phyloP scores from a whole-genome alignment of 2,888 invertebrate species.

The Capitulum mitella region DNA sequence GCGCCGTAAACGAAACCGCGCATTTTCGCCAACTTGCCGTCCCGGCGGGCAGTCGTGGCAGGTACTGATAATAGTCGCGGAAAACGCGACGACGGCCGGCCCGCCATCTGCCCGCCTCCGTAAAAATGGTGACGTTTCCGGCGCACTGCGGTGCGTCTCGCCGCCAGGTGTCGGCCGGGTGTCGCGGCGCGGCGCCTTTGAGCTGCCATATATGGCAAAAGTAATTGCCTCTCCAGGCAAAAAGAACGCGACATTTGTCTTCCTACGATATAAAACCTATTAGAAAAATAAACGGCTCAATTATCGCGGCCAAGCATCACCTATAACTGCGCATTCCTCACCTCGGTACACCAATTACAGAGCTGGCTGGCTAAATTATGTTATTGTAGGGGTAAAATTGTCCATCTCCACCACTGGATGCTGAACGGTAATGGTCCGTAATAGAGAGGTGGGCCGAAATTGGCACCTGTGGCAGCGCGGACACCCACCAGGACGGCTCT shows the following conservation, averaged over 20 bases:
- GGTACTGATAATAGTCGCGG: not conserved
- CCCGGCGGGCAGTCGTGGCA: not conserved
- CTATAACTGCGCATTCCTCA: constrained; percentile 15
- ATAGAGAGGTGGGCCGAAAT: constrained; percentile 17
- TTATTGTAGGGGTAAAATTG: constrained; percentile 22
- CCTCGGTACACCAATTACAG: constrained; percentile 14
- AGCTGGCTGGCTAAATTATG: not conserved
- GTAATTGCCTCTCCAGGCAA: constrained; percentile 6
- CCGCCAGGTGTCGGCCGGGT: not conserved
- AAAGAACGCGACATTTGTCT: constrained; percentile 23
- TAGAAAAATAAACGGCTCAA: constrained; percentile 24
- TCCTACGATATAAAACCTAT: constrained; percentile 21
- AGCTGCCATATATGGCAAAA: constrained; percentile 21
- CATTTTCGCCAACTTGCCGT: not conserved
- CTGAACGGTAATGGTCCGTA: not conserved
- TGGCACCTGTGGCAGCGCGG: not conserved
- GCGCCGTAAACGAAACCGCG: not conserved
- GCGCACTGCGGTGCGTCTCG: not conserved
- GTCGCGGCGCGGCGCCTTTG: constrained; percentile 9
- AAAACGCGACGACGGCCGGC: not conserved
- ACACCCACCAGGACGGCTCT: not conserved
- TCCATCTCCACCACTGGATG: constrained; percentile 4
- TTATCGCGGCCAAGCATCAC: constrained; percentile 17
- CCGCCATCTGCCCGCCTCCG: constrained; percentile 3
- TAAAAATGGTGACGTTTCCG: constrained; percentile 21